These are phyloP conservation scores for Eristalinus sepulchralis DNA, from an alignment of 2,888 invertebrate species.

Conservation along the genomic window DNA sequence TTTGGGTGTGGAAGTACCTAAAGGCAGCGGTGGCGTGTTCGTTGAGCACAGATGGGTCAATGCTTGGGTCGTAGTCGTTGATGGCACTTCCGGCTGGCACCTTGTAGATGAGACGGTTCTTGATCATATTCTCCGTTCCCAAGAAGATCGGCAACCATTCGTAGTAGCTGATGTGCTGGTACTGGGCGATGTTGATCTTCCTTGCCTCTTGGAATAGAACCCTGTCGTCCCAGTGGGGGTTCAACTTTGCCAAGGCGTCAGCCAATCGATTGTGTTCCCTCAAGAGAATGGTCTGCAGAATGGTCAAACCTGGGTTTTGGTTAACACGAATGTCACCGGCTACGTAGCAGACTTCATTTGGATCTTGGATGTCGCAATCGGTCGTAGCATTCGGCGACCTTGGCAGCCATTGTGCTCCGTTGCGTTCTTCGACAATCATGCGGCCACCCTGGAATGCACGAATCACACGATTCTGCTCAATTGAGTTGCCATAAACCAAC, in stretches of 20 bases:
- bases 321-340: conserved; percentile 84
- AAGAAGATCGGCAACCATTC: conserved; percentile 83
- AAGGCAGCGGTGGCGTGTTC: conserved; percentile 86
- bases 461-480: conserved; percentile 84
- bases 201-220: conserved; percentile 82
- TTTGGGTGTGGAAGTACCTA: conserved; percentile 85
- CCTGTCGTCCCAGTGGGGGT: conserved; percentile 83
- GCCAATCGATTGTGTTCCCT: conserved; percentile 82
- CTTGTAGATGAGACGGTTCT: conserved; percentile 79
- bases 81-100: conserved; percentile 77
- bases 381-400: conserved; percentile 85
- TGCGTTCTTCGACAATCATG: conserved; percentile 84
- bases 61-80: conserved; percentile 82
- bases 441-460: conserved; percentile 87
- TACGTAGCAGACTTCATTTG: conserved; percentile 88
- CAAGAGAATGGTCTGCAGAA: conserved; percentile 81
- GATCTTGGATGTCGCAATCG: conserved; percentile 85
- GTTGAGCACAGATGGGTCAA: conserved; percentile 84
- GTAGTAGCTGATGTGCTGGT: conserved; percentile 82
- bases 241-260: conserved; percentile 79
- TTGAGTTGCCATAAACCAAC: conserved; percentile 89
- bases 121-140: conserved; percentile 80
- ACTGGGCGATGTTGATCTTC: conserved; percentile 82
- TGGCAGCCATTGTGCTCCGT: conserved; percentile 88
- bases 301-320: conserved; percentile 81